Evolutionary conservation across 2,888 invertebrate genomes (phyloP).

Genomic region (Malthinus flaveolus): DNA sequence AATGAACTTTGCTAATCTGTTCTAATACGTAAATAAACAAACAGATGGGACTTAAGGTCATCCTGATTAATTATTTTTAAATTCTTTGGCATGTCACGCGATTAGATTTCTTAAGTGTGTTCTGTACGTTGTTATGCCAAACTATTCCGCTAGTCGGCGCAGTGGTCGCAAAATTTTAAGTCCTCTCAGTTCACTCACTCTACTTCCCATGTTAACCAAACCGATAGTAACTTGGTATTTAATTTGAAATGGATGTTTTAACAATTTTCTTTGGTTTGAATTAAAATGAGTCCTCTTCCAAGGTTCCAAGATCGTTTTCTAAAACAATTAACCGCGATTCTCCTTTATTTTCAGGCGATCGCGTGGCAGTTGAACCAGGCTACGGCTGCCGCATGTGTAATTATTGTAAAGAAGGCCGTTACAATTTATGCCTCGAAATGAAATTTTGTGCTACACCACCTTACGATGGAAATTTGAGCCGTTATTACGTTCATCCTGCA

Average conservation of each 20-base stretch:
- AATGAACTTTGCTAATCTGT: too few relatives aligned
- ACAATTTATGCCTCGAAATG: slow-evolving; percentile 89
- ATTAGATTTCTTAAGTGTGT: background rate
- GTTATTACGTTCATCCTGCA: slow-evolving; percentile 87
- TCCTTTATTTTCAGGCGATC: slow-evolving; percentile 66
- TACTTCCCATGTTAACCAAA: background rate
- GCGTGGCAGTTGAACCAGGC: slow-evolving; percentile 95
- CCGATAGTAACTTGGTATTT: too few relatives aligned
- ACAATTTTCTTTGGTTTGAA: background rate
- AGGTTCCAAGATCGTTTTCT: too few relatives aligned
- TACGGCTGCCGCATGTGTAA: slow-evolving; percentile 83
- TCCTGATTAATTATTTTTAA: too few relatives aligned
- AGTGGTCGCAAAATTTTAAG: background rate
- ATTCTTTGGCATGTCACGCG: too few relatives aligned
- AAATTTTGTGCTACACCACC: slow-evolving; percentile 94
- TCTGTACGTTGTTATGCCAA: too few relatives aligned
- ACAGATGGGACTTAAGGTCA: too few relatives aligned
- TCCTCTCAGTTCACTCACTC: background rate
- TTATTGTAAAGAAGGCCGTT: slow-evolving; percentile 85
- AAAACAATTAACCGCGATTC: too few relatives aligned
- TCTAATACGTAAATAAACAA: too few relatives aligned
- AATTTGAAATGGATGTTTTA: too few relatives aligned
- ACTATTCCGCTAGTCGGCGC: too few relatives aligned
- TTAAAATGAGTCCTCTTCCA: background rate
- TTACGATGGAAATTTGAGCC: slow-evolving; percentile 82